Conservation (phyloP, 1,140 invertebrate genomes). For the Tetragonula clypearis region DNA sequence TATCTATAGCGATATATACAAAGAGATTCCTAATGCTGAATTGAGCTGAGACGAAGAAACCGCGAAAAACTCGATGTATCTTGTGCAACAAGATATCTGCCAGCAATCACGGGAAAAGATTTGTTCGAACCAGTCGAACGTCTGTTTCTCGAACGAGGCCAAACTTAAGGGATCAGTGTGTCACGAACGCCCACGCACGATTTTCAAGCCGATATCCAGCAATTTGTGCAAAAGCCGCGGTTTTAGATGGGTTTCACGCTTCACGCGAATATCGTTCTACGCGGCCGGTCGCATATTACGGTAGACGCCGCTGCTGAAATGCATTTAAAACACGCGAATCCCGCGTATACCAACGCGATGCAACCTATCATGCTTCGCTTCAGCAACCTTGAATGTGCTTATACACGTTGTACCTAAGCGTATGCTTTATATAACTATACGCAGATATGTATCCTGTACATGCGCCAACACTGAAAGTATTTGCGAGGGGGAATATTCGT, state of each 20-base stretch:
- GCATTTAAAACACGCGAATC: slow-evolving; percentile 51
- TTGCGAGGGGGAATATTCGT: slow-evolving; percentile 16
- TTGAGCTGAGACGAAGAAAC: no score
- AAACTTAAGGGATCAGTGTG: slow-evolving; percentile 45
- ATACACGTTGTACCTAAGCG: background rate
- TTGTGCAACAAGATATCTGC: background rate
- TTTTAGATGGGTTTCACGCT: slow-evolving; percentile 17
- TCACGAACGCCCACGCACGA: slow-evolving; percentile 41
- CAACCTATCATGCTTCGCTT: slow-evolving; percentile 43
- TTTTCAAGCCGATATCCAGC: slow-evolving; percentile 23
- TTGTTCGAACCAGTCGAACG: slow-evolving; percentile 21
- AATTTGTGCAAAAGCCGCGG: slow-evolving; percentile 22
- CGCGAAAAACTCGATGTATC: slow-evolving; percentile 15
- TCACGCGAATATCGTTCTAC: slow-evolving; percentile 41
- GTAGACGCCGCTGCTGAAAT: slow-evolving; percentile 40
- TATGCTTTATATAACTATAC: background rate
- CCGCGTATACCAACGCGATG: slow-evolving; percentile 12
- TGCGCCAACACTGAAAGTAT: background rate
- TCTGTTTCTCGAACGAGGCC: slow-evolving; percentile 36
- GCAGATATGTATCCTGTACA: background rate
- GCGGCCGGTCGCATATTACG: slow-evolving; percentile 42
- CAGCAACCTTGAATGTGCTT: slow-evolving; percentile 56
- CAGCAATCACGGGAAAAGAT: background rate
- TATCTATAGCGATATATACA: no score
- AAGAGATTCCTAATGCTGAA: background rate